phyloP scores from a whole-genome alignment of 2,113 vertebrate species.

The Myiozetetes cayanensis region DNA sequence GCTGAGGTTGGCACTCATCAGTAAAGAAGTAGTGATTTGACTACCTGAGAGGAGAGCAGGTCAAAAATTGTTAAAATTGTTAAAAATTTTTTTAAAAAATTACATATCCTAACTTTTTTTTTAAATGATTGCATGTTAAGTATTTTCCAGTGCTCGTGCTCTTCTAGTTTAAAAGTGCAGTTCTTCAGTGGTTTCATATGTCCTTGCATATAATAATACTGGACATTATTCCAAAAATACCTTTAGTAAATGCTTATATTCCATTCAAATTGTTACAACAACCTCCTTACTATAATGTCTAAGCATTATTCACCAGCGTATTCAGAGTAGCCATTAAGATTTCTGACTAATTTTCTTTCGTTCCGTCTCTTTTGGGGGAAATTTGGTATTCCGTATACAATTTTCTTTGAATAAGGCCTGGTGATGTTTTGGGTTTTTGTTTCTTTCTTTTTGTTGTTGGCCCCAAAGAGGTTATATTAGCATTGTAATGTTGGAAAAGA shows the following conservation, averaged over 20 bases:
- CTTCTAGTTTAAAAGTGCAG: background rate
- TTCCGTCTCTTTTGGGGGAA: background rate
- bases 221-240: background rate
- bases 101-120: background rate
- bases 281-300: background rate
- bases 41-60: background rate
- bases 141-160: background rate
- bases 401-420: background rate
- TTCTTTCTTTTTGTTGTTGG: background rate
- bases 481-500: background rate
- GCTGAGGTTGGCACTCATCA: background rate
- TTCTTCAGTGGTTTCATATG: background rate
- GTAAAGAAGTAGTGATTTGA: background rate
- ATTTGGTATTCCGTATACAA: rapidly evolving
- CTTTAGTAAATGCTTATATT: background rate
- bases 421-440: background rate
- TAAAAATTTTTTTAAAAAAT: background rate
- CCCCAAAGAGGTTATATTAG: background rate
- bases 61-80: background rate
- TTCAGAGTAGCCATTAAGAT: background rate
- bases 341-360: background rate
- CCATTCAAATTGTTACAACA: background rate
- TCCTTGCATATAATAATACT: background rate
- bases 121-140: background rate
- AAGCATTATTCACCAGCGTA: background rate